phyloP scores from a whole-genome alignment of 2,113 vertebrate species.

The Pogona vitticeps region DNA sequence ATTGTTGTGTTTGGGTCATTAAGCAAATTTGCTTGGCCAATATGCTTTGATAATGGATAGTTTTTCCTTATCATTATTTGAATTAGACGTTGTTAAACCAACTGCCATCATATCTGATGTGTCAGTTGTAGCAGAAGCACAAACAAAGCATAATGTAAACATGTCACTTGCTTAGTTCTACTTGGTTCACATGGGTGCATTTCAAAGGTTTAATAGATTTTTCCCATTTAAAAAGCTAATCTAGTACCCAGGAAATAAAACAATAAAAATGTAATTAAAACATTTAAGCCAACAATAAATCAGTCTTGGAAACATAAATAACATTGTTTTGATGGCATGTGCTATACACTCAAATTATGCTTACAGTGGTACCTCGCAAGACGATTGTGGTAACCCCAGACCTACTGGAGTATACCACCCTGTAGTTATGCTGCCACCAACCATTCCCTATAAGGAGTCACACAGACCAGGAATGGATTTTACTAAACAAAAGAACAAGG shows the following conservation, averaged over 20 bases:
- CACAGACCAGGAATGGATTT: no score
- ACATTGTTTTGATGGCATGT: no score
- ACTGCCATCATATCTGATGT: slow-evolving; percentile 4
- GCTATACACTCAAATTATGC: no score
- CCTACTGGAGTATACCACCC: no score
- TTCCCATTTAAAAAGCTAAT: background rate
- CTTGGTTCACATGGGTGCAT: background rate
- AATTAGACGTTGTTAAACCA: slow-evolving; percentile 10
- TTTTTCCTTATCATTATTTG: background rate
- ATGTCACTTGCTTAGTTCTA: background rate
- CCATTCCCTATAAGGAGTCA: no score
- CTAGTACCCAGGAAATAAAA: no score
- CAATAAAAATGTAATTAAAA: no score
- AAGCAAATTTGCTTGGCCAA: slow-evolving; percentile 13
- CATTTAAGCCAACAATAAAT: background rate
- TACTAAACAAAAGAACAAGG: no score
- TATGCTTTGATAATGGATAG: slow-evolving; percentile 9
- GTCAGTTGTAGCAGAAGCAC: background rate
- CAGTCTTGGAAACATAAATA: background rate
- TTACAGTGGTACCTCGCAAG: no score
- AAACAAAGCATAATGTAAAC: slow-evolving; percentile 5
- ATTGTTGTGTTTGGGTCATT: background rate
- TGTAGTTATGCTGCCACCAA: no score
- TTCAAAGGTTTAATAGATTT: background rate
- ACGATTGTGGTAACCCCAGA: no score